These are phyloP conservation scores for Paracyclopina nana DNA, from an alignment of 1,140 invertebrate species.

Conservation along the genomic window DNA sequence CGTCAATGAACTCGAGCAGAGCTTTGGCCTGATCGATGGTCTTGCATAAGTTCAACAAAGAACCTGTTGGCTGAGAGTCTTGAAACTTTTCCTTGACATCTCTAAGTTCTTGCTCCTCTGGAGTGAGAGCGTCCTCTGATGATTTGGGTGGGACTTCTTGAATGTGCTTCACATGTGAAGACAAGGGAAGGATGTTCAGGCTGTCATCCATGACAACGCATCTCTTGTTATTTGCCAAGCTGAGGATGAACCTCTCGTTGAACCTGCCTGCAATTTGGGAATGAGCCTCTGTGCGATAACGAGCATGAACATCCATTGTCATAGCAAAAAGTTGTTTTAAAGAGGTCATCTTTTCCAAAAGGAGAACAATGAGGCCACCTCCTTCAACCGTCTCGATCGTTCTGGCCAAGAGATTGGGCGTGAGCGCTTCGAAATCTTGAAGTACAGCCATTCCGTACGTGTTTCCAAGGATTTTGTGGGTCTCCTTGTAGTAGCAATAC, in stretches of 20 bases:
- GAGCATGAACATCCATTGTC: constrained; percentile 94
- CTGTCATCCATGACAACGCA: constrained; percentile 89
- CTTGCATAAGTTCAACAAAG: constrained; percentile 65
- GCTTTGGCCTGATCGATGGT: constrained; percentile 44
- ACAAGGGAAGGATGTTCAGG: constrained; percentile 73
- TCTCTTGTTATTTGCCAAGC: constrained; percentile 60
- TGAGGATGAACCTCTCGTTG: constrained; percentile 87
- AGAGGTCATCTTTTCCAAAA: constrained; percentile 61
- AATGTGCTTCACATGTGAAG: constrained; percentile 62
- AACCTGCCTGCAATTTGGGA: constrained; percentile 78
- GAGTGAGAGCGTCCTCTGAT: constrained; percentile 18
- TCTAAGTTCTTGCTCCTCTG: constrained; percentile 36
- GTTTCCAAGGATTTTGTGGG: constrained; percentile 45
- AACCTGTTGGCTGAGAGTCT: constrained; percentile 74
- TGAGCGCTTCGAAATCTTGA: constrained; percentile 94
- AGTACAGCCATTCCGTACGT: constrained; percentile 93
- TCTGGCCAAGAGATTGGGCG: constrained; percentile 90
- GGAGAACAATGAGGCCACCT: constrained; percentile 73
- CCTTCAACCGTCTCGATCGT: constrained; percentile 98
- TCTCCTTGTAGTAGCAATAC: constrained; percentile 68
- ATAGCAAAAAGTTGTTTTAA: constrained; percentile 87
- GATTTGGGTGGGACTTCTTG: constrained; percentile 40
- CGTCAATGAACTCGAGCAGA: constrained; percentile 80
- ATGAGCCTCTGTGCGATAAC: constrained; percentile 85
- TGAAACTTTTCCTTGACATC: constrained; percentile 51